A percentile compares a stretch with the other conserved stretches of the same genome.
Conservation (phyloP, 2,113 vertebrate genomes). For the Elgaria multicarinata region DNA sequence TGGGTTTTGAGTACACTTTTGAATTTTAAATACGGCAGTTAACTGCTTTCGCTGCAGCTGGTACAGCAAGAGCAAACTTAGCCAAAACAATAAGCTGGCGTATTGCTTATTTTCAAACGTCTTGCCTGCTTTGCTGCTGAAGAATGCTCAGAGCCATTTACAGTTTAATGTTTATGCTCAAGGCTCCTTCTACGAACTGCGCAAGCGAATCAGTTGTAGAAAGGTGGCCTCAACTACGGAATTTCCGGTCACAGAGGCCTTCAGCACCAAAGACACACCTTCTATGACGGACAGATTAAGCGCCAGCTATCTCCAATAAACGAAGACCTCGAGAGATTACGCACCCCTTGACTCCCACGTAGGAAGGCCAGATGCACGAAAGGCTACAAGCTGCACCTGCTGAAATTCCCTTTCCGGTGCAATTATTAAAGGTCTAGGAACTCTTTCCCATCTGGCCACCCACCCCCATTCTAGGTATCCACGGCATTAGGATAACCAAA, state of each 20-base stretch:
- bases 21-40: background rate
- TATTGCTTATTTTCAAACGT: background rate
- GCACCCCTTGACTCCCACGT: too few relatives aligned
- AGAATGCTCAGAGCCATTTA: background rate
- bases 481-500: background rate
- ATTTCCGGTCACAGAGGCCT: too few relatives aligned
- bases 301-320: background rate
- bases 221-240: background rate
- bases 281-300: background rate
- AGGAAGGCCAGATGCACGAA: background rate
- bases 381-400: background rate
- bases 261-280: background rate
- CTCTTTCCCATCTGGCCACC: background rate
- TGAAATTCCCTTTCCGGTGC: background rate
- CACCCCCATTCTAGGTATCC: background rate
- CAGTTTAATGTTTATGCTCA: background rate
- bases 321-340: background rate
- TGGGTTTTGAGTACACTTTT: slow-evolving; percentile 27
- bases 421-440: background rate
- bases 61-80: background rate
- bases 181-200: background rate
- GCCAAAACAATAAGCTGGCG: background rate
- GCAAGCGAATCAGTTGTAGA: background rate
- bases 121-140: background rate
- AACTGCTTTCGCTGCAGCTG: background rate